Percentiles rank a stretch among this genome's conserved stretches.
Evolutionary conservation across 2,797 vertebrate genomes (phyloP).

Genomic region (Caiman crocodilus): DNA sequence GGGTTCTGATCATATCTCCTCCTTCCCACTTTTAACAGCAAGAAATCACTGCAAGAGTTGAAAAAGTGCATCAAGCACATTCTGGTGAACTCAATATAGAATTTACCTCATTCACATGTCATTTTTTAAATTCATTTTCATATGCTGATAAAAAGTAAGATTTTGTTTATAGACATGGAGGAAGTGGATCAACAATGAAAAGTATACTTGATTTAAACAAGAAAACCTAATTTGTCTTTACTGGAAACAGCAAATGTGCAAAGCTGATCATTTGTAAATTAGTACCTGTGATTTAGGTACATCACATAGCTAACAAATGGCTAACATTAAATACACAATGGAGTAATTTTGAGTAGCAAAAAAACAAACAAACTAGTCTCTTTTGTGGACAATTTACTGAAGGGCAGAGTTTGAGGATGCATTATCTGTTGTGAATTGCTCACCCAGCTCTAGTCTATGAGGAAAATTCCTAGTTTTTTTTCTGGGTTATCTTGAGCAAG

Average conservation of each 20-base stretch:
- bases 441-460: not conserved
- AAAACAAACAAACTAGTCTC: not conserved
- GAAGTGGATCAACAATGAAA: not conserved
- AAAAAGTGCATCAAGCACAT: not conserved
- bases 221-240: not conserved
- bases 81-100: not conserved
- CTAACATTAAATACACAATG: not conserved
- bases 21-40: not conserved
- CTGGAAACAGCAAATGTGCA: not conserved
- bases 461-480: not conserved
- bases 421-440: not conserved
- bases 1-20: not conserved
- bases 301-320: not conserved
- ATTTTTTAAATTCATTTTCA: not conserved
- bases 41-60: not conserved
- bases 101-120: not conserved
- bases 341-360: too few species aligned
- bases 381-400: not conserved
- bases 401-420: not conserved
- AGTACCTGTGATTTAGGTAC: not conserved
- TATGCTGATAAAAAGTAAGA: not conserved
- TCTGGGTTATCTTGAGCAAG: fast-evolving
- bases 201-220: not conserved
- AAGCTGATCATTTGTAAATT: not conserved
- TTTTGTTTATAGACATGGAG: not conserved